phyloP scores from a whole-genome alignment of 1,140 invertebrate genomes.

The Ganaspis sp. region DNA sequence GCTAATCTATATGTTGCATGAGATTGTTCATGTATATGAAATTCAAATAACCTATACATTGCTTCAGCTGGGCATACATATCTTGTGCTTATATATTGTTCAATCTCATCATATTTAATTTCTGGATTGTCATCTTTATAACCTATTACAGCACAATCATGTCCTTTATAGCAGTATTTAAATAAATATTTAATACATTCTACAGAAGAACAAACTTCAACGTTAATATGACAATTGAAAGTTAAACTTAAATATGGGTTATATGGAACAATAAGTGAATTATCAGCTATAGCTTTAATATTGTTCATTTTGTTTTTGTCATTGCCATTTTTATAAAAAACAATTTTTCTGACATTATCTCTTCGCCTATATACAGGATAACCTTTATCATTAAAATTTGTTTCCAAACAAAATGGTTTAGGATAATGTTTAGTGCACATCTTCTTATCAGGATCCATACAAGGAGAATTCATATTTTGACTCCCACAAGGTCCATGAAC shows the following conservation, averaged over 20 bases:
- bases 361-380: constrained; percentile 4
- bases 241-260: neutral
- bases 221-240: constrained; percentile 28
- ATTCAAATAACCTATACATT: neutral
- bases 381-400: neutral
- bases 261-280: constrained; percentile 22
- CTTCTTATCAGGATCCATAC: constrained; percentile 27
- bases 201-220: neutral
- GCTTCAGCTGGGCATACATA: neutral
- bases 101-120: neutral
- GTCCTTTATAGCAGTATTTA: constrained; percentile 18
- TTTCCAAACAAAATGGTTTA: constrained; percentile 39
- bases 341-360: neutral
- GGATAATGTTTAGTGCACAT: constrained; percentile 56
- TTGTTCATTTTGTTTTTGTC: neutral
- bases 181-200: constrained; percentile 20
- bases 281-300: neutral
- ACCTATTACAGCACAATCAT: constrained; percentile 11
- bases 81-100: neutral
- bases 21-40: neutral
- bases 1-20: neutral
- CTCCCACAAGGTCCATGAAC: constrained; percentile 63
- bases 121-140: neutral
- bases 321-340: neutral
- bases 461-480: constrained; percentile 36